Conservation (phyloP, 2,888 invertebrate genomes). For the Carterocephalus palaemon region DNA sequence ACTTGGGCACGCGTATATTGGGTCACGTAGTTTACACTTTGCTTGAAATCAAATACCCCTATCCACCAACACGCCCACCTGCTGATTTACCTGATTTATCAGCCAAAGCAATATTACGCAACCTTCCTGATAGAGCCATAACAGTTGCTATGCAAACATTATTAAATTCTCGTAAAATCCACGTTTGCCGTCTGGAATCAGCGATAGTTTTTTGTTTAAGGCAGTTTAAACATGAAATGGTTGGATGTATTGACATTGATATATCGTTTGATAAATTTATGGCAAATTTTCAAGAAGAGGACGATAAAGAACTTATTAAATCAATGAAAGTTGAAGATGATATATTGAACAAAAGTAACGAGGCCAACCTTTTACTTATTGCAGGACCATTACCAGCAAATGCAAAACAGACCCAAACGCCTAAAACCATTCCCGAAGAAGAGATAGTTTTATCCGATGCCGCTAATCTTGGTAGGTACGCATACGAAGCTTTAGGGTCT, state of each 20-base stretch:
- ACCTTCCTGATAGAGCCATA: conserved; percentile 61
- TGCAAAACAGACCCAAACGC: conserved; percentile 80
- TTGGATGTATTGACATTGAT: conserved; percentile 71
- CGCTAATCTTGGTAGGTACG: conserved; percentile 78
- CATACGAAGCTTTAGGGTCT: conserved; percentile 71
- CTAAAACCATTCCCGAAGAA: conserved; percentile 78
- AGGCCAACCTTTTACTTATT: conserved; percentile 41
- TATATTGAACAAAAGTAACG: conserved; percentile 44
- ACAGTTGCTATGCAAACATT: conserved; percentile 61
- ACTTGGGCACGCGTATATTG: conserved; percentile 64
- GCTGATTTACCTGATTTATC: conserved; percentile 57
- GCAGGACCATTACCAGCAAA: conserved; percentile 50
- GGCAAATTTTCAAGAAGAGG: conserved; percentile 45
- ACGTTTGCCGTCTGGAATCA: conserved; percentile 64
- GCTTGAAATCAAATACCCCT: conserved; percentile 70
- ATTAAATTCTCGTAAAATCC: conserved; percentile 58
- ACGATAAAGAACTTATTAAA: conserved; percentile 56
- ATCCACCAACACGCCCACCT: conserved; percentile 49
- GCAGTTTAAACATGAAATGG: conserved; percentile 74
- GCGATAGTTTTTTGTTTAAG: conserved; percentile 80
- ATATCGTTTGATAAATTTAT: conserved; percentile 60
- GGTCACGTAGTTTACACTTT: conserved; percentile 76
- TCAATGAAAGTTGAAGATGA: conserved; percentile 59
- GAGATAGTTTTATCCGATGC: conserved; percentile 68
- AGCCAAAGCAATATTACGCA: conserved; percentile 63